Conservation (phyloP, 2,113 vertebrate species). For the Toxostoma redivivum region DNA sequence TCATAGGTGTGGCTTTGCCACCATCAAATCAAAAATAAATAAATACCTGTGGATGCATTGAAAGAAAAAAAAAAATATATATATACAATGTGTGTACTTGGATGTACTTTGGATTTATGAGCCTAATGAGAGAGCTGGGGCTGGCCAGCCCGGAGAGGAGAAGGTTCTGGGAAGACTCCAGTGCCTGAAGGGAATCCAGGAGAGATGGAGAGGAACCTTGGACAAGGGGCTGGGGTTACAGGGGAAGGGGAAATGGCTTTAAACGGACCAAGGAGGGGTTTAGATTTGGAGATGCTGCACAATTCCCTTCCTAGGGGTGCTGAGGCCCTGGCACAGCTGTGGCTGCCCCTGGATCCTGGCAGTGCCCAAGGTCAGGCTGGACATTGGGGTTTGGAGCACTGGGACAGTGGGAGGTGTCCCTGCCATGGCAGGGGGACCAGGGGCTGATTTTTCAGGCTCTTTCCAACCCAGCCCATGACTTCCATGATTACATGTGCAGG, state of each 20-base stretch:
- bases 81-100: too few species aligned
- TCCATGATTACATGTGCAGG: too few species aligned
- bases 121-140: background rate
- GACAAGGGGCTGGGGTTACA: fast-evolving
- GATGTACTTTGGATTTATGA: background rate
- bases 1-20: background rate
- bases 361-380: background rate
- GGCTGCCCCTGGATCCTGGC: background rate
- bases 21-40: fast-evolving
- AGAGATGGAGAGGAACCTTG: background rate
- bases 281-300: fast-evolving
- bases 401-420: background rate
- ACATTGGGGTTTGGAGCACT: fast-evolving
- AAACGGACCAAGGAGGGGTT: background rate
- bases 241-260: fast-evolving
- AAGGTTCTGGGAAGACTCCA: background rate
- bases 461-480: background rate
- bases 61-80: background rate
- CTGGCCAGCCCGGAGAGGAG: background rate
- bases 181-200: background rate
- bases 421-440: background rate
- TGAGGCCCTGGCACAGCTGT: background rate
- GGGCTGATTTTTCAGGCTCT: background rate
- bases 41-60: fast-evolving
- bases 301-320: fast-evolving